Base-by-base conservation (phyloP, 2,888 invertebrate genomes). In the Trissonchulus latispiculum region DNA sequence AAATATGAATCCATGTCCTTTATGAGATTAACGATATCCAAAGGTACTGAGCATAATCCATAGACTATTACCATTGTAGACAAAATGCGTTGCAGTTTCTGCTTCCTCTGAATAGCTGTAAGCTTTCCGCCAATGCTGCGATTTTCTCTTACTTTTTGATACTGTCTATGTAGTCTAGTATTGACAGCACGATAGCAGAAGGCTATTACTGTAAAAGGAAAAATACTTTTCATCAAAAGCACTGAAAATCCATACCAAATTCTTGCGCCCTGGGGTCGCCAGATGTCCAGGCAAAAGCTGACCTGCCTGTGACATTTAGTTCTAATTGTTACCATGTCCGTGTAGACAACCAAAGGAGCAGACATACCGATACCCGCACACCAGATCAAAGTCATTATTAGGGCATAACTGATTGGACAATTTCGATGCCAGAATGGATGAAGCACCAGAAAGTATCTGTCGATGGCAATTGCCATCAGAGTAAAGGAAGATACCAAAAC, bases 381-480 rank as follows among this genome's bases (percentile, higher is more conserved):
- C 69, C 69, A 68, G 15, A 68, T 33, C 8, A 36, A n/a, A n/a
- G n/a, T 36, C 3, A 68, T 15, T 8, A 68, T 33, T 3, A 68
- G 35, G 48, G 48, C 23, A 23, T 48, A 48, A 48, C 8, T 48
- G 8, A 48, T 48, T 15, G 48, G 48, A 15, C 48, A 8, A 8
- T 23, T 23, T 8, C 23, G 23, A 48, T 48, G 48, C 36, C n/a
- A n/a, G 3, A 68, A 36, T n/a, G 69, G 69, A 68, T 68, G 69
- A 3, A 68, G 35, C 8, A 68, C 36, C n/a, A 68, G 8, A 18
- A 68, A 68, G 36, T 68, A 68, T 3, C 69, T 32, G 36, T 68
- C 69, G 8, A 68, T 68, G n/a, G 69, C 69, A 32, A 68, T 68
- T 36, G 69, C 69, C 8, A 36, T 68, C n/a, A 68, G 35, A 28